These are phyloP conservation scores for Aphidoletes aphidimyza DNA, from an alignment of 2,888 invertebrate species.

Conservation along the genomic window DNA sequence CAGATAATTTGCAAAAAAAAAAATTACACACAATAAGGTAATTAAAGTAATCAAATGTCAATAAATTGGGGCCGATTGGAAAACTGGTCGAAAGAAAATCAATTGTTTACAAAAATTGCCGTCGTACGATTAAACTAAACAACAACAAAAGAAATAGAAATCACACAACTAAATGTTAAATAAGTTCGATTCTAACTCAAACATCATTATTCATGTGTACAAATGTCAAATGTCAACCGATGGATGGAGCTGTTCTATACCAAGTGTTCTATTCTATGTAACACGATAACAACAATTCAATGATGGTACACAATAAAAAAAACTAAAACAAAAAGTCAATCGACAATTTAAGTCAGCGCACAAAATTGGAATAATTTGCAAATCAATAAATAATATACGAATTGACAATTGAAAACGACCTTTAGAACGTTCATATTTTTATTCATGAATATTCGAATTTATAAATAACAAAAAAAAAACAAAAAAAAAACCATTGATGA, in stretches of 20 bases:
- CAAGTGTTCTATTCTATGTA: too few relatives aligned
- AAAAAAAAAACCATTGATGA: neutral
- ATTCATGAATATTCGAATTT: neutral
- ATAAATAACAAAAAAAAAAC: neutral
- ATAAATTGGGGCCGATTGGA: neutral
- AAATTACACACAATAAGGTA: too few relatives aligned
- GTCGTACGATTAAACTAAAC: neutral
- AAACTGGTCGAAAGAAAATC: neutral
- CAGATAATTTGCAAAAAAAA: too few relatives aligned
- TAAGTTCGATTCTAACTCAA: slow-evolving; percentile 3
- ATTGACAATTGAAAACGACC: neutral
- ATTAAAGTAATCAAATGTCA: neutral
- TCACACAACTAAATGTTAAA: neutral
- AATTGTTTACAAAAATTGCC: slow-evolving; percentile 31
- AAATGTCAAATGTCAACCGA: slow-evolving; percentile 47
- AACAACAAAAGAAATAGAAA: neutral
- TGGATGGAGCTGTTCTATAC: slow-evolving; percentile 6
- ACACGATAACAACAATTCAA: too few relatives aligned
- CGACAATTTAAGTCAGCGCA: too few relatives aligned
- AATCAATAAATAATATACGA: too few relatives aligned
- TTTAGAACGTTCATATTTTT: neutral
- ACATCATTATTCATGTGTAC: neutral
- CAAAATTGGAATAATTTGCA: too few relatives aligned
- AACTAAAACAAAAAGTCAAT: too few relatives aligned
- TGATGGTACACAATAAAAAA: too few relatives aligned